Conservation (phyloP, 2,113 vertebrate genomes). For the Rhea americana region DNA sequence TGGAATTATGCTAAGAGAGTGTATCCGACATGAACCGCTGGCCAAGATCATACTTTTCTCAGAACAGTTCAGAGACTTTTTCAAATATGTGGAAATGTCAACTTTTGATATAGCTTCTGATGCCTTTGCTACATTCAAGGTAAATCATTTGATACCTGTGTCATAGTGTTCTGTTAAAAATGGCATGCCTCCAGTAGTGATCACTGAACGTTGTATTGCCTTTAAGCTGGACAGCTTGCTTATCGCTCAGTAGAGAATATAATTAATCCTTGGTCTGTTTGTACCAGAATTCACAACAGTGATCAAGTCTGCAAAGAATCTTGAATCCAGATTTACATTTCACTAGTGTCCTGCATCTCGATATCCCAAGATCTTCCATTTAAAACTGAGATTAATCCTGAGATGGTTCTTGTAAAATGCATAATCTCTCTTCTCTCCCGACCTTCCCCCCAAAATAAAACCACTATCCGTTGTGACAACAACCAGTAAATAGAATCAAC, state of each 20-base stretch:
- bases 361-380: background rate
- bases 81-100: conserved; percentile 96
- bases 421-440: background rate
- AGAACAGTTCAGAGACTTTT: conserved; percentile 90
- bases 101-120: conserved; percentile 98
- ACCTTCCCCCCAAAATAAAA: background rate
- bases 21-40: conserved; percentile 94
- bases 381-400: background rate
- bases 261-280: background rate
- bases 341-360: background rate
- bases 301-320: background rate
- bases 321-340: background rate
- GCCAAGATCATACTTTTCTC: conserved; percentile 92
- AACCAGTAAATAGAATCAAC: background rate
- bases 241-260: background rate
- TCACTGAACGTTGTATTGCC: background rate
- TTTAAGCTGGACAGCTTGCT: background rate
- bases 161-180: background rate
- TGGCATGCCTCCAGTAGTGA: background rate
- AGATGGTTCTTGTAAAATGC: background rate
- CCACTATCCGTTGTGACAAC: background rate
- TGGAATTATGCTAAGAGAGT: conserved; percentile 97
- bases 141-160: conserved; percentile 54
- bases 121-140: conserved; percentile 98
- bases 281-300: background rate